Base-by-base conservation (phyloP, 2,888 invertebrate species). In the Celastrina argiolus region DNA sequence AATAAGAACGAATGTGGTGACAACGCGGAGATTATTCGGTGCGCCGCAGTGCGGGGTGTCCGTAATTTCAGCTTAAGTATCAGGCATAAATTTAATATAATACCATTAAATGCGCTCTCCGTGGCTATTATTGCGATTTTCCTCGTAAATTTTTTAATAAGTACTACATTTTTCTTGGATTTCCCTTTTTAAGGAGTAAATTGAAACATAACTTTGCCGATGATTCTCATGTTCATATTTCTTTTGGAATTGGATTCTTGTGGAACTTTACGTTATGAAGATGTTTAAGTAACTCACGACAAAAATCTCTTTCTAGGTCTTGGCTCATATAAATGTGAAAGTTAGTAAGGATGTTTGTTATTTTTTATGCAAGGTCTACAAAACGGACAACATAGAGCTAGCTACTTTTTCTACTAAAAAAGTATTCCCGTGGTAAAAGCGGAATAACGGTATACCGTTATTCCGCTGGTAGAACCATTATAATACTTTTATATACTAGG, bases 21-120 rank as follows among this genome's bases (percentile, higher is more conserved):
- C 83, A 84, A 76, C 74, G 72, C 75, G 74, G 75, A 84, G 82
- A 85, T 85, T 82, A 85, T 81, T 78, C 77, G 69, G 71, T 68
- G 72, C 78, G 79, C 84, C 85, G 86, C 86, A 85, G 69, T 86
- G 86, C 84, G 83, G 84, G 74, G 73, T 72, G 74, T 73, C 76
- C 77, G 79, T 82, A 81, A 82, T 82, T 84, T 76, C 74, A 75
- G 74, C 78, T 75, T 73, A 81, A 84, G 79, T 79, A 81, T 80
- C 79, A 79, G 76, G 76, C 77, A 81, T 84, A 81, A 82, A 82
- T 81, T 77, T 75, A 75, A 78, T 79, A 80, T 81, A 81, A 80
- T 80, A 78, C 76, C 77, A 76, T 78, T 78, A 77, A 78, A 80
- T 79, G 77, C 76, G 74, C 71, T 73, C 75, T 73, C 70, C 71